Percentiles rank a stretch among this genome's conserved stretches.
Conservation (phyloP, 53 echinoderm and acorn worm species). For the Glandiceps talaboti region DNA sequence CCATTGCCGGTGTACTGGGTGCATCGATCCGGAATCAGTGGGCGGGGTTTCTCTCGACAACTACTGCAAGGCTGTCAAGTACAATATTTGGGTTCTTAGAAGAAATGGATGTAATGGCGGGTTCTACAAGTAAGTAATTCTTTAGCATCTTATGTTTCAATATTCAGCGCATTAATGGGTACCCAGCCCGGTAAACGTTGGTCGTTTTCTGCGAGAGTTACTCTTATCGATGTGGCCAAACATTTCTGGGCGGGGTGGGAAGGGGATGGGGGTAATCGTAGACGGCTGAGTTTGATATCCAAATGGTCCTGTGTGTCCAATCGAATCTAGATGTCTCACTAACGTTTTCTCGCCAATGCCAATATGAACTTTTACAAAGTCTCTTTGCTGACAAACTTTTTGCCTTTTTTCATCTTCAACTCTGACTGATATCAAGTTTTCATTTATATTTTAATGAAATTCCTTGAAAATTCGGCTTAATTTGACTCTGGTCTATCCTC, state of each 20-base stretch:
- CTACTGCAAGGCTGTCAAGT: constrained; percentile 14
- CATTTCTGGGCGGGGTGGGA: too few relatives aligned
- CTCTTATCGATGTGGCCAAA: too few relatives aligned
- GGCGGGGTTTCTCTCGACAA: not conserved
- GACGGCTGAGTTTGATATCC: not conserved
- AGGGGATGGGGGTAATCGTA: too few relatives aligned
- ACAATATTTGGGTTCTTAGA: constrained; percentile 25
- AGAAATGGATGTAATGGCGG: constrained; percentile 22
- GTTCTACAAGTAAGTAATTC: constrained; percentile 17
- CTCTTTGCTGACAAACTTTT: not conserved
- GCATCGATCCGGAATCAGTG: constrained; percentile 12
- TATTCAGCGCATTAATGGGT: too few relatives aligned
- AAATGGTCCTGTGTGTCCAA: not conserved
- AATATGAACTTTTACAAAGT: too few relatives aligned
- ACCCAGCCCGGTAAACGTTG: too few relatives aligned
- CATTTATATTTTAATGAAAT: not conserved
- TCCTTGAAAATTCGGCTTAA: not conserved
- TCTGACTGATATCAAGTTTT: too few relatives aligned
- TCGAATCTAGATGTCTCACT: too few relatives aligned
- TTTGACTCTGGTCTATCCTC: not conserved
- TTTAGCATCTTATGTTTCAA: too few relatives aligned
- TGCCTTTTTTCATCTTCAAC: not conserved
- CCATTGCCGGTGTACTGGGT: constrained; percentile 23
- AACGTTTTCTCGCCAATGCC: too few relatives aligned
- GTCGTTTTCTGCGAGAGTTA: too few relatives aligned